Conservation (phyloP, 2,797 vertebrate species). For the Molothrus aeneus region DNA sequence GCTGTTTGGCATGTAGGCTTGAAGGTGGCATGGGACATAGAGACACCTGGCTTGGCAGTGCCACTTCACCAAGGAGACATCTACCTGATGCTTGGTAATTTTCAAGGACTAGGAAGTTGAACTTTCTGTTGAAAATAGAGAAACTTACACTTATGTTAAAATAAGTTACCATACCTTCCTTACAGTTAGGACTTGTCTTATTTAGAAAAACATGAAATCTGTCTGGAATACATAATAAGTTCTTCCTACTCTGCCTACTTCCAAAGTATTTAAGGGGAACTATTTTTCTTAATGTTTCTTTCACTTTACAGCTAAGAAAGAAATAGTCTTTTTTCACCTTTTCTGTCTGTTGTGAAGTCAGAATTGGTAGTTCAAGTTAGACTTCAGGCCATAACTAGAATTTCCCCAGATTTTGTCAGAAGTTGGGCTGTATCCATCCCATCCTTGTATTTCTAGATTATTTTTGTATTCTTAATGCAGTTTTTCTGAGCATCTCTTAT, state of each 20-base stretch:
- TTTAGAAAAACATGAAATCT: neutral
- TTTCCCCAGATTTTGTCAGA: neutral
- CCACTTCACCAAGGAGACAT: conserved; percentile 93
- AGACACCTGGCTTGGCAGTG: conserved; percentile 91
- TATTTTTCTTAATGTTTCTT: neutral
- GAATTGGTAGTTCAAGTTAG: neutral
- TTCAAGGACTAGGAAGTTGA: neutral
- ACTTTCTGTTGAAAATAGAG: neutral
- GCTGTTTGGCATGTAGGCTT: conserved; percentile 89
- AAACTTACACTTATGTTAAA: neutral
- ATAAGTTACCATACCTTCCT: neutral
- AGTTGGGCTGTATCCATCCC: neutral
- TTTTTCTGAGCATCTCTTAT: neutral
- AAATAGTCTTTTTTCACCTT: neutral
- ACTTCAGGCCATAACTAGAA: neutral
- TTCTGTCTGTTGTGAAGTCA: neutral
- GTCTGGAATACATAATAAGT: neutral
- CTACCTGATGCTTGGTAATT: conserved; percentile 96
- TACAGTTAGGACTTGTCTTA: neutral
- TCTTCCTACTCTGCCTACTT: neutral
- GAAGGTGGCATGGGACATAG: conserved; percentile 97
- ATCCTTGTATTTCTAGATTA: neutral
- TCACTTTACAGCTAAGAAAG: neutral
- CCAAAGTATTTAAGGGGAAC: neutral
- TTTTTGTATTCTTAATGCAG: neutral